These are phyloP conservation scores for Lates japonicus DNA, from an alignment of 2,797 vertebrate species.

Conservation along the genomic window DNA sequence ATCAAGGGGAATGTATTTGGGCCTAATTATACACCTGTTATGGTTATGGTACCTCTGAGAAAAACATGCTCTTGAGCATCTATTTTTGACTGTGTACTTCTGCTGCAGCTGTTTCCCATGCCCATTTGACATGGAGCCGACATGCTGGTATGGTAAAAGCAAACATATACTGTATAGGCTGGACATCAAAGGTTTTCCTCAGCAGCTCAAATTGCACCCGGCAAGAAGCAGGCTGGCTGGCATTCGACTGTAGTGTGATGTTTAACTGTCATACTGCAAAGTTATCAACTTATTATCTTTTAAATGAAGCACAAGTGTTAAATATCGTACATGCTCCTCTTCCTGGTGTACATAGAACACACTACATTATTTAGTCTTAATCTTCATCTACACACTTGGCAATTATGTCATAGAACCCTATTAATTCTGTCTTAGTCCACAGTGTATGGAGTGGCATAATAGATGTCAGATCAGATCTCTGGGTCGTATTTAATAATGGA, in stretches of 20 bases:
- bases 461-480: conserved; percentile 71
- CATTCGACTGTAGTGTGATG: not conserved
- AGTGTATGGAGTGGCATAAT: conserved; percentile 61
- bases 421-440: conserved; percentile 55
- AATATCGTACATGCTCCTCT: not conserved
- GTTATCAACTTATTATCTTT: not conserved
- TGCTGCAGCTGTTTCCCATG: conserved; percentile 56
- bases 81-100: conserved; percentile 56
- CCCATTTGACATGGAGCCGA: conserved; percentile 36
- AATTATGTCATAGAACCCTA: conserved; percentile 45
- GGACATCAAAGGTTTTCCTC: conserved; percentile 40
- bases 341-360: conserved; percentile 3
- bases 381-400: conserved; percentile 28
- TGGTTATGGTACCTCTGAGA: conserved; percentile 3
- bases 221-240: not conserved
- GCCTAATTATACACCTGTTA: conserved; percentile 19
- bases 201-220: conserved; percentile 23
- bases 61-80: conserved; percentile 8
- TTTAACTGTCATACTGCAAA: not conserved
- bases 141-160: conserved; percentile 49
- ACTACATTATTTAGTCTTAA: conserved; percentile 54
- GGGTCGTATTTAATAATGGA: conserved; percentile 81
- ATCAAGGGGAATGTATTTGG: conserved; percentile 20
- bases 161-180: conserved; percentile 35
- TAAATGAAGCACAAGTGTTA: conserved; percentile 1